phyloP scores from a whole-genome alignment of 2,888 invertebrate genomes.

The Drosophila nr. fundita region DNA sequence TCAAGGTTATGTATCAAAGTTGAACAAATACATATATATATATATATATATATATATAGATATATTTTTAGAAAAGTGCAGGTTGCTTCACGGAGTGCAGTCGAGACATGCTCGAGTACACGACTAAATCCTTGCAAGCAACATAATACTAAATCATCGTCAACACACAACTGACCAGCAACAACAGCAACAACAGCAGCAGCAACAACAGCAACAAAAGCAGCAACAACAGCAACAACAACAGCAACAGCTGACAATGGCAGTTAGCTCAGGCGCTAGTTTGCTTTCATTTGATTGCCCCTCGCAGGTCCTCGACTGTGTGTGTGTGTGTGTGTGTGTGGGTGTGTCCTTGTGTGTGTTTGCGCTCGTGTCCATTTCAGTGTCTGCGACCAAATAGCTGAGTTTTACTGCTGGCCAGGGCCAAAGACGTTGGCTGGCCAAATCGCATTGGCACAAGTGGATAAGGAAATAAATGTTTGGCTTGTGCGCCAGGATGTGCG shows the following conservation, averaged over 20 bases:
- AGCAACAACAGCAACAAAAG: slow-evolving; percentile 13
- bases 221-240: not conserved
- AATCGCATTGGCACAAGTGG: slow-evolving; percentile 82
- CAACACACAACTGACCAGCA: slow-evolving; percentile 65
- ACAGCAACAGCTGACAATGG: slow-evolving; percentile 56
- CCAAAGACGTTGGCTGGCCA: slow-evolving; percentile 44
- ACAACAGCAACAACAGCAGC: slow-evolving; percentile 20
- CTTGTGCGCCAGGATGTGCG: slow-evolving; percentile 78
- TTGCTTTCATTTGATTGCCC: slow-evolving; percentile 77
- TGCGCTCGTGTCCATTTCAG: slow-evolving; percentile 39
- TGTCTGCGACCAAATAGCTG: slow-evolving; percentile 44
- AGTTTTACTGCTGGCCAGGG: slow-evolving; percentile 64
- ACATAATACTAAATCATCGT: slow-evolving; percentile 84
- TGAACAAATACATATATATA: slow-evolving; percentile 67
- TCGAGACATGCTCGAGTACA: slow-evolving; percentile 75
- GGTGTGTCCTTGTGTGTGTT: slow-evolving; percentile 17
- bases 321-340: slow-evolving; percentile 17
- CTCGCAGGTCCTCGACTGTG: slow-evolving; percentile 13
- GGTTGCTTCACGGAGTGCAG: slow-evolving; percentile 45
- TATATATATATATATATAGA: not conserved
- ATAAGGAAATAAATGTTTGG: slow-evolving; percentile 82
- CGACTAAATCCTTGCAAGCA: slow-evolving; percentile 76
- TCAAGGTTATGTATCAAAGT: slow-evolving; percentile 82
- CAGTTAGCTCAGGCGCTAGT: slow-evolving; percentile 65
- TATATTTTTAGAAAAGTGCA: slow-evolving; percentile 5